A percentile compares a stretch with the other conserved stretches of the same genome.
Evolutionary conservation across 1,140 invertebrate genomes (phyloP).

Genomic region (Saccostrea glomerata): DNA sequence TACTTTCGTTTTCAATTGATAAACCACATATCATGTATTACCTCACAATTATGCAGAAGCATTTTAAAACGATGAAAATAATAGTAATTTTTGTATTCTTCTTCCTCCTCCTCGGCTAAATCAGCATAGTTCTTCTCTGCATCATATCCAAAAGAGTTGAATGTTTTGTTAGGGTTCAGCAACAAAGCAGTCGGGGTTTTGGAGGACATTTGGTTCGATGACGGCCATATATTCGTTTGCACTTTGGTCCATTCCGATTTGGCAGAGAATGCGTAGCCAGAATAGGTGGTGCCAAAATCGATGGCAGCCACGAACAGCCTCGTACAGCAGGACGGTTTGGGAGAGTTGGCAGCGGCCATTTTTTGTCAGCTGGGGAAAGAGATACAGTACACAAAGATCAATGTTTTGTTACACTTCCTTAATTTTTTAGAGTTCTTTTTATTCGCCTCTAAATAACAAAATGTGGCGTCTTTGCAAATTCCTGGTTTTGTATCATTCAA

Average conservation of each 20-base stretch:
- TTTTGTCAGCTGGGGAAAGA: neutral
- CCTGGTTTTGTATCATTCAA: no score
- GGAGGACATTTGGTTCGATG: slow-evolving; percentile 32
- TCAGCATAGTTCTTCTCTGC: slow-evolving; percentile 49
- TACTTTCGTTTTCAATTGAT: neutral
- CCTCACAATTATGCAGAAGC: slow-evolving; percentile 48
- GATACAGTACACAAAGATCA: neutral
- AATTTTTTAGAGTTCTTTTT: neutral
- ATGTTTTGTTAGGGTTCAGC: slow-evolving; percentile 32
- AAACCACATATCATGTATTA: neutral
- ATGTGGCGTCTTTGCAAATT: no score
- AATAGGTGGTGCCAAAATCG: slow-evolving; percentile 83
- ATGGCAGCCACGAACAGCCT: slow-evolving; percentile 81
- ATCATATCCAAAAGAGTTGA: slow-evolving; percentile 51
- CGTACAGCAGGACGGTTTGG: slow-evolving; percentile 35
- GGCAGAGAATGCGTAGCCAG: slow-evolving; percentile 82
- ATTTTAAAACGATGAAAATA: slow-evolving; percentile 51
- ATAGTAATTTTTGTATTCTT: slow-evolving; percentile 37
- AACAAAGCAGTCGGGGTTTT: slow-evolving; percentile 50
- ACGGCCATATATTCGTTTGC: slow-evolving; percentile 48
- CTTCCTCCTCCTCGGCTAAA: slow-evolving; percentile 30
- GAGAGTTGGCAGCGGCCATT: slow-evolving; percentile 17
- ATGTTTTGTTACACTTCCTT: neutral
- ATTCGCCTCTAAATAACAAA: no score
- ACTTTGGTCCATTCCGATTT: slow-evolving; percentile 46